Conservation (phyloP, 2,888 invertebrate species). For the Tribolium freemani region DNA sequence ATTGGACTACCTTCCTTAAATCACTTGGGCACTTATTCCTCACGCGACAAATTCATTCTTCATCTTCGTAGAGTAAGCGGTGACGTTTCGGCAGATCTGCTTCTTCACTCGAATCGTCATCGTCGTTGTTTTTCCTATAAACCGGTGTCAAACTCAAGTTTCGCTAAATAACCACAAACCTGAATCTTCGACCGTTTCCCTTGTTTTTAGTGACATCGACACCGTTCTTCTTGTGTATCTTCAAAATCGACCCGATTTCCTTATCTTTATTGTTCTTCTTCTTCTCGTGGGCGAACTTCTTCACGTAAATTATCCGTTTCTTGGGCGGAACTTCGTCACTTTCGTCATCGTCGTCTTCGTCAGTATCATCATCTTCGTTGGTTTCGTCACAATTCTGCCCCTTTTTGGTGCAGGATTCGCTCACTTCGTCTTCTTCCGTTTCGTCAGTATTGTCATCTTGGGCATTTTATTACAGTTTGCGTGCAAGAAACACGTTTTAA, state of each 20-base stretch:
- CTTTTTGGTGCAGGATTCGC: constrained; percentile 8
- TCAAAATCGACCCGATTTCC: constrained; percentile 51
- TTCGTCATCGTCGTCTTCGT: constrained; percentile 43
- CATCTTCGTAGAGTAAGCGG: too few relatives aligned
- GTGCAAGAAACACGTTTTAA: constrained; percentile 60
- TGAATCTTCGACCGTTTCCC: too few relatives aligned
- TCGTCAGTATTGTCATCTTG: constrained; percentile 25
- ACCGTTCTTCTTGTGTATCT: constrained; percentile 50
- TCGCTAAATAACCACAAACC: too few relatives aligned
- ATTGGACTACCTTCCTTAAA: constrained; percentile 5
- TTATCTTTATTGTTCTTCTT: constrained; percentile 47
- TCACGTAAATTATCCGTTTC: constrained; percentile 51
- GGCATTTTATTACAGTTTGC: constrained; percentile 12
- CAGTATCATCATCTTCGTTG: constrained; percentile 39
- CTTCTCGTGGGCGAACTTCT: constrained; percentile 61
- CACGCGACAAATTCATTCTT: too few relatives aligned
- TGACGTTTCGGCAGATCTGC: too few relatives aligned
- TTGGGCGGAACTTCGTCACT: constrained; percentile 41
- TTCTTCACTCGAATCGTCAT: too few relatives aligned
- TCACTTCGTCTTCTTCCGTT: constrained; percentile 38
- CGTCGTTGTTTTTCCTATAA: too few relatives aligned
- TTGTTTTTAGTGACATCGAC: too few relatives aligned
- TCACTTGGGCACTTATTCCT: neutral
- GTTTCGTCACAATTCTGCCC: constrained; percentile 1
- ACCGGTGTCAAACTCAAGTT: too few relatives aligned